A percentile compares a stretch with the other conserved stretches of the same genome.
phyloP scores from a whole-genome alignment of 2,113 vertebrate genomes.

The Geococcyx californianus region DNA sequence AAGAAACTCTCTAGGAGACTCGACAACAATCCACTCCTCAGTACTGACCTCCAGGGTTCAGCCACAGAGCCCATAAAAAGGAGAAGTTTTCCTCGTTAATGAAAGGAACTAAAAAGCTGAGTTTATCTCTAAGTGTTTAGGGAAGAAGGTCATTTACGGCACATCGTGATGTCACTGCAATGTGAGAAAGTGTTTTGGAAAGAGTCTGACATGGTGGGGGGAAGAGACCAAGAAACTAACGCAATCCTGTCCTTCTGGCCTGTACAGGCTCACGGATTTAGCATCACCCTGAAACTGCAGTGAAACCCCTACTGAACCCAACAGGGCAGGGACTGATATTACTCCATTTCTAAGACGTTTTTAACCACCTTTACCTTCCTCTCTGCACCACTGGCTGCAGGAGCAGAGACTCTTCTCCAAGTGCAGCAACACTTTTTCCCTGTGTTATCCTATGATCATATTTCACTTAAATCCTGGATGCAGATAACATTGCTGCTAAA shows the following conservation, averaged over 20 bases:
- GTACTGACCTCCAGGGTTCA: neutral
- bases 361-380: neutral
- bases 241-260: neutral
- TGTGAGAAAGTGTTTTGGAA: neutral
- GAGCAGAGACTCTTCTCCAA: neutral
- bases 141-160: neutral
- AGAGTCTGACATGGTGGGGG: neutral
- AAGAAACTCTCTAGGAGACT: neutral
- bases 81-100: neutral
- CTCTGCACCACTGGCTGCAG: neutral
- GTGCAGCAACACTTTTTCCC: neutral
- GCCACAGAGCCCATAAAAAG: neutral
- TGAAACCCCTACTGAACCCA: neutral
- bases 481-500: neutral
- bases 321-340: rapidly evolving
- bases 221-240: neutral
- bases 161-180: neutral
- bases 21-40: rapidly evolving
- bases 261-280: neutral
- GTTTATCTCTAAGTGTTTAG: neutral
- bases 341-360: rapidly evolving
- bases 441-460: rapidly evolving
- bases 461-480: rapidly evolving
- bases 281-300: neutral
- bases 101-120: neutral